Base-by-base conservation (phyloP, 2,113 vertebrate species). In the Myotis davidii region DNA sequence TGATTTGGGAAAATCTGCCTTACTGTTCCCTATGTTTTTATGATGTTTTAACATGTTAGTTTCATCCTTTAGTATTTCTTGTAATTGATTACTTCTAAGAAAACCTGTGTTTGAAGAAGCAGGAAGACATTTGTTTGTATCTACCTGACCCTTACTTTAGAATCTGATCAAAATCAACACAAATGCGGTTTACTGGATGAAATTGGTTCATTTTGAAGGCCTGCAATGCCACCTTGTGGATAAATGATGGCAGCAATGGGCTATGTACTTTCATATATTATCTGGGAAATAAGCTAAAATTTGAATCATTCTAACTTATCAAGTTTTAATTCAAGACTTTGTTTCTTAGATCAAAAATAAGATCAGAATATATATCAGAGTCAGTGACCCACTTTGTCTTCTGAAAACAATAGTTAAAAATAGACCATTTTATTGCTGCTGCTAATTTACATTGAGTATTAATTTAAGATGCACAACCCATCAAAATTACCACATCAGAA, bases 171-270 rank as follows among this genome's bases (percentile, higher is more conserved):
- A 65, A 73, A 54, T 91, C 78, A 81, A 48, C 3, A 21, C 4
- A 1, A 42, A 59, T 1, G 10, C 8, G 18, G 1, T 27, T 16
- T 32, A 52, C 4, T 23, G 0, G 0, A 37, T 4, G 6, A 59
- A 25, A n/a, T 2, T 10, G 0, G 1, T 48, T 78, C 52, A 59
- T 95, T 97, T 74, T 61, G 39, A 98, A 96, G 95, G 67, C 88
- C 84, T 97, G 37, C 32, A 95, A 79, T 98, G 97, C 96, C 97
- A 97, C 94, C 97, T 96, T 90, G 96, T 97, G 98, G 94, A 39
- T 78, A 74, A 85, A 89, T 65, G 18, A 27, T 92, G 48, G 45
- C 17, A 96, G 9, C n/a, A 27, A n/a, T 79, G 20, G 4, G 13
- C 9, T 88, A 18, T 50, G 10, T 48, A 21, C 10, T 67, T 78